Evolutionary conservation across 2,888 invertebrate genomes (phyloP), one percentile per base, ranked within the genome.

Genomic region (Drosophila kanekoi): DNA sequence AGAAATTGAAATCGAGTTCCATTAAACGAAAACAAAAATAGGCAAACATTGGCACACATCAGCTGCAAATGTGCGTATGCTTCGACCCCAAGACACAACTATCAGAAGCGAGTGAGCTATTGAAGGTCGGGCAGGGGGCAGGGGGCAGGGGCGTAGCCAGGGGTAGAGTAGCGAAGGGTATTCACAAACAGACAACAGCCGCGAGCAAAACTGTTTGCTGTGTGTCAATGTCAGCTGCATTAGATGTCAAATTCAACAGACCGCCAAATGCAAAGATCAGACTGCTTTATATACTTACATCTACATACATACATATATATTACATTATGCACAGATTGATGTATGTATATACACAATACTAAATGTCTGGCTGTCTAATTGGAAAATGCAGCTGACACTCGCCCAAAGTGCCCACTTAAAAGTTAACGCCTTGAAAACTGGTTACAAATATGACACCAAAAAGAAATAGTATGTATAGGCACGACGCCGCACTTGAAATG

Each of bases 331-430:
- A 38, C 8, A 28, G 28, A 28, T 8, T 6, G 2, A 28, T 38
- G n/a, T 11, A 40, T 38, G n/a, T 11, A 14, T 1, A 43, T 20
- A n/a, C n/a, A n/a, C n/a, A n/a, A n/a, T n/a, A n/a, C n/a, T n/a
- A n/a, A n/a, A n/a, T n/a, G 33, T 44, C 20, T 48, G 60, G 45
- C 40, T 60, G 35, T 47, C 16, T 56, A 28, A 33, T 43, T 57
- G 49, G 33, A 58, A 73, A 65, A 58, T 70, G 68, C 76, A 80
- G 72, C 72, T 68, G 76, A 60, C 68, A 73, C 72, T 71, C 45
- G 49, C 44, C 57, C 47, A 28, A 41, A 44, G 52, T 66, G 66
- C 72, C 74, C 81, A 79, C 80, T 74, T 67, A 61, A 79, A 67
- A 57, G 51, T 58, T 28, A 14, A 11, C 20, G 60, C 23, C 58